Evolutionary conservation across 2,888 invertebrate species (phyloP).

Genomic region (Drosophila subquinaria): DNA sequence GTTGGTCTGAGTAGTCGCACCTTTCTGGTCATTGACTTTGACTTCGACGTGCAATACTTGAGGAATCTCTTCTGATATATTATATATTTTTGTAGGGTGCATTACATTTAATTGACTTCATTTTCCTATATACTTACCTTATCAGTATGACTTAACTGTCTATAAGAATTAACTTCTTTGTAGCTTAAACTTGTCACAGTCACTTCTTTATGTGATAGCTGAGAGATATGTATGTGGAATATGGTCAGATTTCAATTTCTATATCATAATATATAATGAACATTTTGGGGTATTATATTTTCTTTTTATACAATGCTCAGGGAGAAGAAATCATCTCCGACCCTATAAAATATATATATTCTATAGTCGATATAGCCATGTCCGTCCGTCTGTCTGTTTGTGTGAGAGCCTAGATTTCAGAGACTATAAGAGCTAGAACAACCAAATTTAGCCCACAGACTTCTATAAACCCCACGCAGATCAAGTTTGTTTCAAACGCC

Average conservation of each 20-base stretch:
- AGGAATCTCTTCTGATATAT: not conserved
- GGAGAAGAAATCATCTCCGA: too few species aligned
- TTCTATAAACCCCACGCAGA: too few species aligned
- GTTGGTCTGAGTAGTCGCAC: not conserved
- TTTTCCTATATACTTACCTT: not conserved
- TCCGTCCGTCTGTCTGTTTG: too few species aligned
- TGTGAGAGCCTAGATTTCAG: too few species aligned
- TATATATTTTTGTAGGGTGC: not conserved
- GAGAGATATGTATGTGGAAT: not conserved
- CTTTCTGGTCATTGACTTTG: slow-evolving; percentile 13
- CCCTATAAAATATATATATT: too few species aligned
- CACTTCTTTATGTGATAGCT: not conserved
- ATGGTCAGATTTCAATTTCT: not conserved
- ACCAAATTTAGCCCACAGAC: too few species aligned
- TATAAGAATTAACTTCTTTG: not conserved
- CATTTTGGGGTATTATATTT: too few species aligned
- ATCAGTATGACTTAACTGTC: not conserved
- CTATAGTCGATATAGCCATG: too few species aligned
- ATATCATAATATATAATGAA: too few species aligned
- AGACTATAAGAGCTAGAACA: too few species aligned
- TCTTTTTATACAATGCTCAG: too few species aligned
- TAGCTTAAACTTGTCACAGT: not conserved
- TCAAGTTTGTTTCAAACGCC: too few species aligned
- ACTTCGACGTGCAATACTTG: not conserved
- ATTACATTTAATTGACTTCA: not conserved